Base-by-base conservation (phyloP, 2,888 invertebrate genomes). In the Octonoba sinensis region DNA sequence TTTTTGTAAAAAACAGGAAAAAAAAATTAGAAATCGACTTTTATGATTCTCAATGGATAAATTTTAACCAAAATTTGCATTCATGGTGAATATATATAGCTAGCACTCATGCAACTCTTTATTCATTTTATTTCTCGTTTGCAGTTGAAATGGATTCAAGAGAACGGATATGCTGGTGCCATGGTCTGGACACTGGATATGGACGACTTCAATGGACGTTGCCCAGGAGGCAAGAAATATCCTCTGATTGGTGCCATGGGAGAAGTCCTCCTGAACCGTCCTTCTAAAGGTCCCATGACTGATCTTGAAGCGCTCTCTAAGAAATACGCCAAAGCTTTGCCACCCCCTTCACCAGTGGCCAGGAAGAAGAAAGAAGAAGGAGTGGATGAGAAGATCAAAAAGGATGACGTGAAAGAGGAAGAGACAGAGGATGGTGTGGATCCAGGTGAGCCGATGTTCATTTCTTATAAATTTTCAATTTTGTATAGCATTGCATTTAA, bases 221-320 rank as follows among this genome's bases (percentile, higher is more conserved):
- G 93, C 0, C 96, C 96, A 86, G 71, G 71, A 44, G 94, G 94
- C 0, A 93, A 94, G 13, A 93, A 94, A 81, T 96, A 95, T 88
- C 96, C 96, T 0, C 90, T 96, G 51, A 95, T 96, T 86, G 93
- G 94, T 65, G 95, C 95, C 46, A 96, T 96, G 93, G 93, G 94
- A 84, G 96, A 96, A 89, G 96, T 96, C 88, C 91, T 96, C 8
- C 89, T 93, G 44, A 96, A 96, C 22, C 92, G 95, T 46, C 94
- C 95, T 0, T 91, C 70, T 1, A 79, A 82, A 27, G 59, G 76
- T 27, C 64, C 84, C 6, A 49, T 51, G 4, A 79, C 84, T 1
- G 78, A 82, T 15, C 69, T 85, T 12, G 81, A 82, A 1, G 78
- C 82, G 0, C 70, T 85, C 22, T 81, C 86, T 13, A 77, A 74